Conservation (phyloP, 2,797 vertebrate species). For the Champsocephalus esox region DNA sequence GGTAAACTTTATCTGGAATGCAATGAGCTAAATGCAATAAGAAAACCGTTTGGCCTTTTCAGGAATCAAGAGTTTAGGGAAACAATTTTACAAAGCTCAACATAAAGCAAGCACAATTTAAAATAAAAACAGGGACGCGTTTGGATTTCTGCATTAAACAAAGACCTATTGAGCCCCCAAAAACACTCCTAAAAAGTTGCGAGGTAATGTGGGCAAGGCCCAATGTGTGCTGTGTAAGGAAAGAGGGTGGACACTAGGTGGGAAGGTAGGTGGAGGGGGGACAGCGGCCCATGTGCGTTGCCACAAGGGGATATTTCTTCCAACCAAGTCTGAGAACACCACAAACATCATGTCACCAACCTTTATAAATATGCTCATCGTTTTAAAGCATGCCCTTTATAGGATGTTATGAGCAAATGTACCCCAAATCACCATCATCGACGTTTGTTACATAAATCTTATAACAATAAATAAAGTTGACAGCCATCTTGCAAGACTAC, state of each 20-base stretch:
- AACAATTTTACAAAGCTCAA: not conserved
- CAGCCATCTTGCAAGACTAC: conserved; percentile 37
- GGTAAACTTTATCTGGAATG: conserved; percentile 6
- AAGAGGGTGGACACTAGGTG: not conserved
- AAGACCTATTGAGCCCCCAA: conserved; percentile 14
- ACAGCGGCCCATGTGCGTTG: not conserved
- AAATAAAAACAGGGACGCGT: not conserved
- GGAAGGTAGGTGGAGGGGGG: no score
- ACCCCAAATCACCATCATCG: not conserved
- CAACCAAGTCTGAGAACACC: not conserved
- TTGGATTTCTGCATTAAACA: conserved; percentile 2
- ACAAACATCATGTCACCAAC: not conserved
- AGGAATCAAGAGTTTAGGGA: not conserved
- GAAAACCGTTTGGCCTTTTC: not conserved
- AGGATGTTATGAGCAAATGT: not conserved
- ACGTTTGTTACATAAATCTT: not conserved
- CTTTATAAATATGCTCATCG: not conserved
- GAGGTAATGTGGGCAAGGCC: conserved; percentile 12
- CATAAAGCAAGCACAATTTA: not conserved
- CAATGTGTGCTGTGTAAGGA: not conserved
- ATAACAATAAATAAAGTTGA: conserved; percentile 17
- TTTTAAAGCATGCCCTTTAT: not conserved
- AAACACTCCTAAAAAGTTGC: conserved; percentile 25
- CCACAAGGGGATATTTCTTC: conserved; percentile 7
- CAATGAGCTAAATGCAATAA: not conserved